These are phyloP conservation scores for Plebejus melissa DNA, from an alignment of 2,888 invertebrate genomes.

Conservation along the genomic window DNA sequence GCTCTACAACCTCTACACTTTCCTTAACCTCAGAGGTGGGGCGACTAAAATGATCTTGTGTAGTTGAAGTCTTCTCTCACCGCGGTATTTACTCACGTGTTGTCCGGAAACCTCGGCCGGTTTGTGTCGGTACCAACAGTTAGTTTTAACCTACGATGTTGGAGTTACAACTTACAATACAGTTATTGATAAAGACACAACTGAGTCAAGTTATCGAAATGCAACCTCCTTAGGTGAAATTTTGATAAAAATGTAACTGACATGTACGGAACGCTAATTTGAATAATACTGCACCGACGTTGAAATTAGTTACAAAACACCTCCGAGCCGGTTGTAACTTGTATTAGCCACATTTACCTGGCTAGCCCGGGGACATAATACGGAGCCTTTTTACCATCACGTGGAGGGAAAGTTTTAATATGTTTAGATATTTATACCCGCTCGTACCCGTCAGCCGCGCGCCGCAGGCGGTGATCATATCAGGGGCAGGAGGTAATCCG, in stretches of 20 bases:
- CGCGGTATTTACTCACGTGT: background rate
- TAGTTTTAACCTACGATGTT: no score
- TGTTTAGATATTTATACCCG: constrained; percentile 12
- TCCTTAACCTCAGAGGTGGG: background rate
- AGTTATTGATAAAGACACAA: no score
- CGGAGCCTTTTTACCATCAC: background rate
- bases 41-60: background rate
- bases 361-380: background rate
- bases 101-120: background rate
- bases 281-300: background rate
- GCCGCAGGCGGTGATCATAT: background rate
- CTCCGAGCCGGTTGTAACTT: background rate
- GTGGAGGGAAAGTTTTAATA: constrained; percentile 14
- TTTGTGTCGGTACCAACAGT: background rate
- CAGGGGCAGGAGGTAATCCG: background rate
- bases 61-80: constrained; percentile 33
- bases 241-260: background rate
- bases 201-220: no score
- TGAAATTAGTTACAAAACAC: background rate
- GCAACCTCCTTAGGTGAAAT: background rate
- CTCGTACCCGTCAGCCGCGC: background rate
- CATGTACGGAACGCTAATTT: background rate
- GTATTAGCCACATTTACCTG: background rate
- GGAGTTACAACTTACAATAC: no score
- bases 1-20: constrained; percentile 20